Evolutionary conservation across 2,797 vertebrate genomes (phyloP), one percentile per base, ranked within the genome.

Genomic region (Hozukius guyotensis): DNA sequence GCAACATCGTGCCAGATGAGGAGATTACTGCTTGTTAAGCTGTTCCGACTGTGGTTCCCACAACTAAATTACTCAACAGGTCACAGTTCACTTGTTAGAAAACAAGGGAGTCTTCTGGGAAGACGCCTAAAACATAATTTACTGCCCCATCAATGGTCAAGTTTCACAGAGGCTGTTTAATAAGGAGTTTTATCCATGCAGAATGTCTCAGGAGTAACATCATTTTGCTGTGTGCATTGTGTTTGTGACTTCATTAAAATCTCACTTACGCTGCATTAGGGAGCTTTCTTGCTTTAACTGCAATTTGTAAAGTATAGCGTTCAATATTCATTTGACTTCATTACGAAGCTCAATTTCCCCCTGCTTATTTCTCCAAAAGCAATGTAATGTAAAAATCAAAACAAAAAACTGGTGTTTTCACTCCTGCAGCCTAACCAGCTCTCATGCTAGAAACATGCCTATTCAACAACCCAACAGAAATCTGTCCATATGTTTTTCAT

Each of bases 21-120:
- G 76, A 92, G 92, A 92, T 94, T 93, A 93, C 77, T 71, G 85
- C 74, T 87, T 87, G 84, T 87, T 92, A 93, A 94, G 77, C 89
- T 85, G 86, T 64, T 91, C 61, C 46, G 22, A 86, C 81, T 83
- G 74, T 69, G 81, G 73, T 71, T 82, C 81, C 83, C 72, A 57
- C 73, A 67, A 88, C 81, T 72, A 89, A 90, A 91, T 92, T 82
- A 91, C 86, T 89, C 83, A 89, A 90, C 90, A 89, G 75, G 88
- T 88, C 87, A 91, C 81, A 91, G 92, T 87, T 93, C 83, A 88
- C 83, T 89, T 87, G 82, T 89, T 83, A 81, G 85, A 81, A 87
- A 90, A 92, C 83, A 84, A 87, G 86, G 13, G 46, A 53, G 71
- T 25, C 57, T 77, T 88, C 67, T 68, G 81, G 63, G 77, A 7